phyloP scores from a whole-genome alignment of 2,113 vertebrate species.

The Ciconia boyciana region DNA sequence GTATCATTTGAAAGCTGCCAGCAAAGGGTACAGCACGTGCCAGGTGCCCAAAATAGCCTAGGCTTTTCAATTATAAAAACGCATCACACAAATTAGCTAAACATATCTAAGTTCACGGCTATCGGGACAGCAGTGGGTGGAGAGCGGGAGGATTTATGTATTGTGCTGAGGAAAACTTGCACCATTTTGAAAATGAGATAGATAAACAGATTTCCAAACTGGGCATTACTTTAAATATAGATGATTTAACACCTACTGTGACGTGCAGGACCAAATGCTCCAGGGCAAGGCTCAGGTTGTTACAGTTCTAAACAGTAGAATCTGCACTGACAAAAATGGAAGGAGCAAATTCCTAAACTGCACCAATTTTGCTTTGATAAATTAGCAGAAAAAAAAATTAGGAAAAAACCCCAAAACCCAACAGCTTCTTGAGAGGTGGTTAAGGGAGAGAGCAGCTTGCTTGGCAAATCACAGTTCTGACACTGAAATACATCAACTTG shows the following conservation, averaged over 20 bases:
- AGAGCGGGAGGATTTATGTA: constrained; percentile 28
- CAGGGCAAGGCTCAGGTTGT: background rate
- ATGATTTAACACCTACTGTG: constrained; percentile 13
- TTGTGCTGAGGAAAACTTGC: background rate
- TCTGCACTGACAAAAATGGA: background rate
- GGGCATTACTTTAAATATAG: background rate
- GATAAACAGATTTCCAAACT: constrained; percentile 29
- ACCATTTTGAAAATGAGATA: constrained; percentile 22
- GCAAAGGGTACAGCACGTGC: constrained; percentile 6
- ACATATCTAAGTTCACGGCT: background rate
- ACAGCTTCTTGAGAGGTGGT: background rate
- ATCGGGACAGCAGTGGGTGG: background rate
- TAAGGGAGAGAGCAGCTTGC: constrained; percentile 32
- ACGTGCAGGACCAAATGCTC: background rate
- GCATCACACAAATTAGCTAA: constrained; percentile 30
- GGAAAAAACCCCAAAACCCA: background rate
- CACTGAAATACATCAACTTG: constrained; percentile 70
- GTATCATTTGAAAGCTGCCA: background rate
- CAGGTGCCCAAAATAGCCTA: constrained; percentile 38
- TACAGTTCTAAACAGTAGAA: background rate
- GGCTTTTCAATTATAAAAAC: constrained; percentile 49
- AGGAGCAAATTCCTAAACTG: background rate
- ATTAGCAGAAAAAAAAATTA: background rate
- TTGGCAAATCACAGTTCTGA: constrained; percentile 50
- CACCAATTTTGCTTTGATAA: constrained; percentile 11